Evolutionary conservation across 2,113 vertebrate species (phyloP), one percentile per base, ranked within the genome.

Genomic region (Etheostoma spectabile): DNA sequence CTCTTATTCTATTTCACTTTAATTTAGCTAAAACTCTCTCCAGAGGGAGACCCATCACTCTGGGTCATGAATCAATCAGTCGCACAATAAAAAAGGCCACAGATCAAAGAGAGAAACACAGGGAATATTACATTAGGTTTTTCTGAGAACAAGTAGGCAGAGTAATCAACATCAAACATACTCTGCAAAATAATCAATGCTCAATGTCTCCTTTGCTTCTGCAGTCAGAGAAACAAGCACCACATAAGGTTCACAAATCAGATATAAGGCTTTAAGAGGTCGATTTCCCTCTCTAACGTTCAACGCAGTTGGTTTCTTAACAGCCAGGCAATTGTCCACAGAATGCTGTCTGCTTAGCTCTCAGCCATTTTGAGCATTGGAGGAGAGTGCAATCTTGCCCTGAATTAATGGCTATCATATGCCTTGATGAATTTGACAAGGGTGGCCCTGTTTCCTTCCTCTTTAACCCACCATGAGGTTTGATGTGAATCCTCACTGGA

Each of bases 1-100:
- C 49, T 71, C 16, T 56, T 53, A 69, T 78, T 87, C 48, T 59
- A 68, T 79, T 88, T 88, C 62, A 57, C 42, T 68, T 71, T 49
- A 53, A 66, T 64, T 87, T 33, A 57, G 65, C 83, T 79, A 18
- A 73, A 53, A 77, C 42, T 48, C 48, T 61, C 71, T 84, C 63
- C 65, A 48, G 76, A 51, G 70, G 42, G 38, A 42, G 38, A 42
- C 38, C 45, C 33, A 24, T 67, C 22, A 27, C 46, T 82, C 33
- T 8, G 51, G 74, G 73, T 42, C 16, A 74, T 27, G 64, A 64
- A 48, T 38, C 69, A 83, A 86, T 78, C n/a, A 70, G 72, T 74
- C 63, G 64, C 35, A 38, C 46, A 56, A 38, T n/a, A 24, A 85
- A 80, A 73, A 75, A 60, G 38, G 11, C 24, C 35, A 77, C 27